These are phyloP conservation scores for Torymus auratus DNA, from an alignment of 2,888 invertebrate genomes.

Conservation along the genomic window DNA sequence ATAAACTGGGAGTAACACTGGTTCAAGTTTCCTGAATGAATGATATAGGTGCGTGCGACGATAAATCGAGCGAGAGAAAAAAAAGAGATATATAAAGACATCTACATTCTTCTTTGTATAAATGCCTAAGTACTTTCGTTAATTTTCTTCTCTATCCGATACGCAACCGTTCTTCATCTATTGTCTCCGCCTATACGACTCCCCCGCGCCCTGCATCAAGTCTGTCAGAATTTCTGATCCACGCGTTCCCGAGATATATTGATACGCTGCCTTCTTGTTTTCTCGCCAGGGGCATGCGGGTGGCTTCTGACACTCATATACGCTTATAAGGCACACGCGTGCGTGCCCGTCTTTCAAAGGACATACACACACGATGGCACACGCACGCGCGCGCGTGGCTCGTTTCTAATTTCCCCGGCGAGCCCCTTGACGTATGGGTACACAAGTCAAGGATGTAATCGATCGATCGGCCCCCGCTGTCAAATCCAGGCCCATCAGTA, in stretches of 20 bases:
- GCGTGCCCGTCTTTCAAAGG: too few species aligned
- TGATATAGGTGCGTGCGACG: slow-evolving; percentile 2
- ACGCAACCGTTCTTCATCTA: slow-evolving; percentile 17
- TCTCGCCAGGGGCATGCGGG: slow-evolving; percentile 20
- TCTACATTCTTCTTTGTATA: slow-evolving; percentile 16
- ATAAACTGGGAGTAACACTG: slow-evolving; percentile 28
- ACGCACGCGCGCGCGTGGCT: background rate
- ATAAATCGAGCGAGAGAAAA: slow-evolving; percentile 5
- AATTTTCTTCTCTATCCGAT: slow-evolving; percentile 12
- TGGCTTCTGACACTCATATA: slow-evolving; percentile 5
- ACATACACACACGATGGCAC: too few species aligned
- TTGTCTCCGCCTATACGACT: too few species aligned
- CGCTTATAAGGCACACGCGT: background rate
- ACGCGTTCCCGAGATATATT: background rate
- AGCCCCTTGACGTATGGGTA: background rate
- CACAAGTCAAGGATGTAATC: slow-evolving; percentile 9
- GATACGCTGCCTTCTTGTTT: slow-evolving; percentile 27
- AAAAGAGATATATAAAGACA: background rate
- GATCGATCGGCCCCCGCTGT: slow-evolving; percentile 28
- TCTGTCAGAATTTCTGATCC: slow-evolving; percentile 25
- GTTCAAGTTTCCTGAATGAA: slow-evolving; percentile 47
- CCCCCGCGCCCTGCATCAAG: background rate
- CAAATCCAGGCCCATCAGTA: slow-evolving; percentile 16
- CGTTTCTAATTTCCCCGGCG: background rate
- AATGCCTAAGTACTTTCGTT: slow-evolving; percentile 11